Percentiles rank a stretch among this genome's conserved stretches.
These are phyloP conservation scores for Hippocampus abdominalis DNA, from an alignment of 2,113 vertebrate species.

Conservation along the genomic window DNA sequence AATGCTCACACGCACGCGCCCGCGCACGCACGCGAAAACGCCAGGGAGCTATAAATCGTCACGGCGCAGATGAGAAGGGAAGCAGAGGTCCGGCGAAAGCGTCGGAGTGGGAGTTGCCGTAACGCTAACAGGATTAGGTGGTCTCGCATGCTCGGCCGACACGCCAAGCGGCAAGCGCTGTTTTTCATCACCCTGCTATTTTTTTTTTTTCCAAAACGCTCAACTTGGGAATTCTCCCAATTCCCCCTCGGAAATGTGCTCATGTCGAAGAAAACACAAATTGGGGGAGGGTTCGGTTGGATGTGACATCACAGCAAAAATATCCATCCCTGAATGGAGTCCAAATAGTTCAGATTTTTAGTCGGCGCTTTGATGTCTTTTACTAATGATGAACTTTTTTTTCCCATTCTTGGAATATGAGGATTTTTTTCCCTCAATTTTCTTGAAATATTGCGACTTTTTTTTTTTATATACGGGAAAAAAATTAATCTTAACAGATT, in stretches of 20 bases:
- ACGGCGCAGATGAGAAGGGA: conserved; percentile 43
- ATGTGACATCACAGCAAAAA: background rate
- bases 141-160: conserved; percentile 40
- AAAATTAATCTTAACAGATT: too few relatives aligned
- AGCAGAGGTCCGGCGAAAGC: conserved; percentile 55
- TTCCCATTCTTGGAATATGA: too few relatives aligned
- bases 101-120: conserved; percentile 50
- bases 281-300: background rate
- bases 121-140: conserved; percentile 60
- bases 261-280: background rate
- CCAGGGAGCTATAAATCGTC: conserved; percentile 54
- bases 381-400: too few relatives aligned
- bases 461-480: too few relatives aligned
- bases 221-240: background rate
- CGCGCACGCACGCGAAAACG: conserved; percentile 6
- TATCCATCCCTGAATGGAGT: background rate
- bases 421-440: too few relatives aligned
- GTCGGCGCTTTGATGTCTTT: background rate
- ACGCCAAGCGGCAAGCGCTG: conserved; percentile 38
- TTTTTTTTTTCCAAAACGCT: background rate
- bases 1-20: background rate
- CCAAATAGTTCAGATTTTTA: background rate
- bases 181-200: conserved; percentile 43
- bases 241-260: background rate
- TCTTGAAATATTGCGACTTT: too few relatives aligned